Base-by-base conservation (phyloP, 2,888 invertebrate genomes). In the Notodromas monacha region DNA sequence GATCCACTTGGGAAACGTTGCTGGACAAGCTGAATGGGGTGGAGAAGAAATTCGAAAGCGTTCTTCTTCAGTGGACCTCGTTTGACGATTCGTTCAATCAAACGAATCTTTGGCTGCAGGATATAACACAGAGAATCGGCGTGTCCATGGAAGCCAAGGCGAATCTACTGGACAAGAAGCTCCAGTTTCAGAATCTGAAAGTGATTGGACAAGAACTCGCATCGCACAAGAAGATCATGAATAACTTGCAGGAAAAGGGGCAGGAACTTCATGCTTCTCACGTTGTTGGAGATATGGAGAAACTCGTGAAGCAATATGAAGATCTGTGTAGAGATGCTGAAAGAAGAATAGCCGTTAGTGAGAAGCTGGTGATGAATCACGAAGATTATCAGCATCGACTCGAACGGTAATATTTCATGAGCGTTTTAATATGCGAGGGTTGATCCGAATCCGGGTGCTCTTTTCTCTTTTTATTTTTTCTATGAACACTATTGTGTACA, bases 11-110 rank as follows among this genome's bases (percentile, higher is more conserved):
- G 42, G 84, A 86, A 49, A 60, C 67, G 30, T 61, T 79, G 28
- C 63, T 72, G 4, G 77, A 74, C 46, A 66, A 68, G 46, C 63
- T 77, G 0, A 77, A 73, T 45, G 63, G 65, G 11, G 62, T 76
- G 2, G 64, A 76, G 38, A 77, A 79, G 46, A 67, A 68, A 41
- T 67, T 79, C 12, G 84, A 86, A 54, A 69, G 68, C 2, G 68
- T 72, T 26, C 60, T 84, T 36, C 68, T 79, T 45, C 76, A 81
- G 41, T 62, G 81, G 48, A 73, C 76, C 3, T 77, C 79, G 2
- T 77, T 86, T 46, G 81, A 84, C 45, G 81, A 84, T 40, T 77
- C 74, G 36, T 69, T 73, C 39, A 65, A 81, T 44, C 76, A 81
- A 48, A 49, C 86, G 2, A 74, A 73, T 0, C 70, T 72, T 43